A percentile compares a stretch with the other conserved stretches of the same genome.
phyloP scores from a whole-genome alignment of 2,113 vertebrate genomes.

The Tursiops truncatus region DNA sequence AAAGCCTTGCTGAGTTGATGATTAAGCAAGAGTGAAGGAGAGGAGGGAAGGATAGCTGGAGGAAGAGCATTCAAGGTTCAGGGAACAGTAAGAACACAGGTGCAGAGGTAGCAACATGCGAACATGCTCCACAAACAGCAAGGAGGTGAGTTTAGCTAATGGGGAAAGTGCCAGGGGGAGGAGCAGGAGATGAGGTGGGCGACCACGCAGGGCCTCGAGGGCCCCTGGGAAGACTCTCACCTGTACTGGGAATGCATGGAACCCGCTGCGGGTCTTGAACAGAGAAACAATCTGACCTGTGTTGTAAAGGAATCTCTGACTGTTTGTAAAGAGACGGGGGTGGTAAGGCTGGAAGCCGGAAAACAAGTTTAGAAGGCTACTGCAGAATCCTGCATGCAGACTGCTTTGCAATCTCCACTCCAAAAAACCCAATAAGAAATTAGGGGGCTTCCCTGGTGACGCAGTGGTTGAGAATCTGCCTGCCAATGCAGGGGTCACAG shows the following conservation, averaged over 20 bases:
- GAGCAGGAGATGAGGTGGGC: no score
- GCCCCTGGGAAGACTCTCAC: not conserved
- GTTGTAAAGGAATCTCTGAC: not conserved
- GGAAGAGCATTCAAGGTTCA: not conserved
- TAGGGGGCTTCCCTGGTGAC: no score
- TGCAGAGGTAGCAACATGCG: not conserved
- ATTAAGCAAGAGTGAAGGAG: not conserved
- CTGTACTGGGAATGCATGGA: fast-evolving
- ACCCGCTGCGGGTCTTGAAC: not conserved
- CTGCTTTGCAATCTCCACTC: not conserved
- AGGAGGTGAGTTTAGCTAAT: not conserved
- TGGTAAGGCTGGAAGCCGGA: not conserved
- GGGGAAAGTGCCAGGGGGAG: not conserved
- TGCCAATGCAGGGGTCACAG: no score
- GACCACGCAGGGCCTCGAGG: fast-evolving
- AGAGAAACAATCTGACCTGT: not conserved
- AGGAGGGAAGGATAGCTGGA: not conserved
- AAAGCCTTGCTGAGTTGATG: not conserved
- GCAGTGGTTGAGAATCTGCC: no score
- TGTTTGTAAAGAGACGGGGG: not conserved
- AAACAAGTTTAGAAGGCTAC: not conserved
- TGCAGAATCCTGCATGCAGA: not conserved
- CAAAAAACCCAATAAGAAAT: not conserved
- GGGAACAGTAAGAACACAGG: not conserved
- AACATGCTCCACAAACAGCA: not conserved